A percentile compares a stretch with the other conserved stretches of the same genome.
Evolutionary conservation across 2,888 invertebrate species (phyloP).

Genomic region (Sthenelais limicola): DNA sequence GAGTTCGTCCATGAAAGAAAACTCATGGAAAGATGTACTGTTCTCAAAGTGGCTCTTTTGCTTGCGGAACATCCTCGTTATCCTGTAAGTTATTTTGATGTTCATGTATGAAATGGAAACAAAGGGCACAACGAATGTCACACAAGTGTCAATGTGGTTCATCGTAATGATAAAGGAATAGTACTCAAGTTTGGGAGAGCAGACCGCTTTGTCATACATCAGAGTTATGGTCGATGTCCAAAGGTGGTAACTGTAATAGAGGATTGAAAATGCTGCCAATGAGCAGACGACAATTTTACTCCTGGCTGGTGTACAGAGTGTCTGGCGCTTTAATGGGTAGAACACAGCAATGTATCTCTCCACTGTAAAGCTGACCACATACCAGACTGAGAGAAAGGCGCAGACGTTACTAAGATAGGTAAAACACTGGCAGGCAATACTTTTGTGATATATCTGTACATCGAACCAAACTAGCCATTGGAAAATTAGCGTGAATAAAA

Average conservation of each 20-base stretch:
- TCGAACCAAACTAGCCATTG: slow-evolving; percentile 30
- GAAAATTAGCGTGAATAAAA: slow-evolving; percentile 2
- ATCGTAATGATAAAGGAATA: not conserved
- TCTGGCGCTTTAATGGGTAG: slow-evolving; percentile 22
- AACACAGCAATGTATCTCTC: slow-evolving; percentile 27
- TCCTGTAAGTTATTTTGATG: not conserved
- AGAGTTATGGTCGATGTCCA: slow-evolving; percentile 2
- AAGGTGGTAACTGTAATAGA: not conserved
- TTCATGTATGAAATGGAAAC: slow-evolving; percentile 11
- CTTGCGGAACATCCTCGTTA: not conserved
- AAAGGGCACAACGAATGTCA: slow-evolving; percentile 7
- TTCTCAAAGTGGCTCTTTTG: too few relatives aligned
- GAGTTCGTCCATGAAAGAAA: not conserved
- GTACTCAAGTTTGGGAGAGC: slow-evolving; percentile 7
- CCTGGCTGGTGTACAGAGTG: not conserved
- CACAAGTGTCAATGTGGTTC: not conserved
- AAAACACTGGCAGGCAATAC: slow-evolving; percentile 5
- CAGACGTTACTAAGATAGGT: slow-evolving; percentile 11
- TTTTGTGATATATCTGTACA: slow-evolving; percentile 13
- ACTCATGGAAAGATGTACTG: too few relatives aligned
- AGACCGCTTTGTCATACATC: slow-evolving; percentile 12
- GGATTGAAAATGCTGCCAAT: not conserved
- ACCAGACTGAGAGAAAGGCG: slow-evolving; percentile 23
- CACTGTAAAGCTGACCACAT: slow-evolving; percentile 27
- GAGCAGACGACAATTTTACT: not conserved